These are phyloP conservation scores for Mastigias papua DNA, from an alignment of 30 jellyfish, hydroid and myxozoan genomes.

Conservation along the genomic window DNA sequence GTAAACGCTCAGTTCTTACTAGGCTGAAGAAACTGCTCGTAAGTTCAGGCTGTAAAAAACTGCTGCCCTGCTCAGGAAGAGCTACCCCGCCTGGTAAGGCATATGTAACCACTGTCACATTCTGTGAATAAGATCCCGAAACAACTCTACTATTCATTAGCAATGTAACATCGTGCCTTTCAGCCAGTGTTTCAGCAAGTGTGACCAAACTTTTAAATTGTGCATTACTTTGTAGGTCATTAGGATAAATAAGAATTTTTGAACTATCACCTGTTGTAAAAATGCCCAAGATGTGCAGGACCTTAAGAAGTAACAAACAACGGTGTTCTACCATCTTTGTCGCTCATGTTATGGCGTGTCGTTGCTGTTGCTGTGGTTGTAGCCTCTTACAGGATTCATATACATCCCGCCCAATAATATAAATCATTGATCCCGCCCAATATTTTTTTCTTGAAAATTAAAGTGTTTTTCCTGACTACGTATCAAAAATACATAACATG, in stretches of 20 bases:
- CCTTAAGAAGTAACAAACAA: not conserved
- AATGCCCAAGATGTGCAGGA: not conserved
- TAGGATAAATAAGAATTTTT: slow-evolving; percentile 61
- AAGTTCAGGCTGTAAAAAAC: not conserved
- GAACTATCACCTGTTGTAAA: slow-evolving; percentile 2
- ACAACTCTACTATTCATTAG: slow-evolving; percentile 13
- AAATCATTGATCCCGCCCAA: too few relatives aligned
- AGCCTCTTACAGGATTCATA: too few relatives aligned
- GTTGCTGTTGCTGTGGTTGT: not conserved
- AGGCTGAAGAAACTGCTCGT: not conserved
- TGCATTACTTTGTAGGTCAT: slow-evolving; percentile 4
- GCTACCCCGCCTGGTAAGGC: slow-evolving; percentile 11
- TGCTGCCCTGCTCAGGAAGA: not conserved
- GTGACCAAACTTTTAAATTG: slow-evolving; percentile 37
- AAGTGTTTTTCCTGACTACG: too few relatives aligned
- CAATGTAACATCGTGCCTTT: slow-evolving; percentile 50
- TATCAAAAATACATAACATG: too few relatives aligned
- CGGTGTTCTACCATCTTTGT: too few relatives aligned
- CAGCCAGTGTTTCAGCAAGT: slow-evolving; percentile 54
- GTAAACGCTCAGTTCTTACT: not conserved
- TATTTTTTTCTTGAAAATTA: too few relatives aligned
- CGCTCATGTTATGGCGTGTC: not conserved
- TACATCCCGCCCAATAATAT: too few relatives aligned
- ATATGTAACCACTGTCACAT: slow-evolving; percentile 17
- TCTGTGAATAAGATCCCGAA: too few relatives aligned